Evolutionary conservation across 2,797 vertebrate species (phyloP).

Genomic region (Danio choprae): DNA sequence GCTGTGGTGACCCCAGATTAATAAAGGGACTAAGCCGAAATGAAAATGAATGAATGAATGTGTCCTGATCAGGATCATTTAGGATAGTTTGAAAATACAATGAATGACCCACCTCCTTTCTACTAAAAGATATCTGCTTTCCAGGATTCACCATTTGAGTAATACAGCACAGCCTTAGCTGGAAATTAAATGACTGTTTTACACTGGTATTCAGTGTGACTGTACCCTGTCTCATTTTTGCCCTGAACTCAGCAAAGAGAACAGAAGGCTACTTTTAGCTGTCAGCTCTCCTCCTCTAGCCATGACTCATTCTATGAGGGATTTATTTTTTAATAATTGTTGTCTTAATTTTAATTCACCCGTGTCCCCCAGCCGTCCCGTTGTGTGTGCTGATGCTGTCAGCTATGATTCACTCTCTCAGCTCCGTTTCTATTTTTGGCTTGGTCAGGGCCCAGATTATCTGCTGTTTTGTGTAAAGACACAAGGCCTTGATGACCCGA

Average conservation of each 20-base stretch:
- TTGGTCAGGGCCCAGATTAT: slow-evolving; percentile 65
- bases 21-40: too few relatives aligned
- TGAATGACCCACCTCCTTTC: background rate
- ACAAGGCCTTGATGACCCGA: slow-evolving; percentile 30
- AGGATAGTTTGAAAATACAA: background rate
- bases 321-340: slow-evolving; percentile 65
- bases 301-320: slow-evolving; percentile 69
- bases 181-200: background rate
- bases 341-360: slow-evolving; percentile 66
- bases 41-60: too few relatives aligned
- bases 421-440: slow-evolving; percentile 68
- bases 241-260: background rate
- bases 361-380: slow-evolving; percentile 21
- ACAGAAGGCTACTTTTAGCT: slow-evolving; percentile 72
- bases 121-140: background rate
- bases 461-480: slow-evolving; percentile 57
- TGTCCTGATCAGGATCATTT: background rate
- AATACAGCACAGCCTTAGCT: background rate
- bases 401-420: slow-evolving; percentile 40
- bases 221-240: background rate
- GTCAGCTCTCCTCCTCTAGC: slow-evolving; percentile 61
- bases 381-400: slow-evolving; percentile 54
- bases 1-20: too few relatives aligned
- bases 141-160: background rate
- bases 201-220: background rate